A percentile compares a stretch with the other conserved stretches of the same genome.
Conservation (phyloP, 2,113 vertebrate species). For the Ceuthmochares aereus region DNA sequence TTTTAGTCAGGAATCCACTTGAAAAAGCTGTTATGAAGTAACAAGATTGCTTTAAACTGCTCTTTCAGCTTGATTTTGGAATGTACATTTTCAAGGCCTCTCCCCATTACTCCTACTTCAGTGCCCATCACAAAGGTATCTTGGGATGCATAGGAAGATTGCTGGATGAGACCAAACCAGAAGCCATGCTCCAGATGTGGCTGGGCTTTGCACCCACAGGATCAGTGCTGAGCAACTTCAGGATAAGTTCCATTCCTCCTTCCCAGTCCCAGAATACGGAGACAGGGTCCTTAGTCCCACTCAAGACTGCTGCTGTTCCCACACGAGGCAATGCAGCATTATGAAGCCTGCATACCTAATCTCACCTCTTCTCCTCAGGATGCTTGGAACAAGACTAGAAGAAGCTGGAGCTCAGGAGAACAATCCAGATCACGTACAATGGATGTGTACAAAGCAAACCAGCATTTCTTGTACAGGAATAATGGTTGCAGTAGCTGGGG, state of each 20-base stretch:
- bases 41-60: neutral
- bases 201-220: neutral
- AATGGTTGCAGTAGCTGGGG: neutral
- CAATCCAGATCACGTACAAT: neutral
- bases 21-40: neutral
- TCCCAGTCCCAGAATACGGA: rapidly evolving
- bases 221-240: neutral
- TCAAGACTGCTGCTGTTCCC: neutral
- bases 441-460: neutral
- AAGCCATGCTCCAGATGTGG: rapidly evolving
- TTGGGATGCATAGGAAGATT: neutral
- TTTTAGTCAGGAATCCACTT: neutral
- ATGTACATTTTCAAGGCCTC: neutral
- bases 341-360: rapidly evolving
- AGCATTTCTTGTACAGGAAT: neutral
- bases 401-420: neutral
- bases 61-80: neutral
- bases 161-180: neutral
- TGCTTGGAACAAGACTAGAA: neutral
- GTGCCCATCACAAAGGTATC: neutral
- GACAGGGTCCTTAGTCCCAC: neutral
- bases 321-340: rapidly evolving
- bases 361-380: neutral
- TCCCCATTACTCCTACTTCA: neutral
- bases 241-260: neutral